Evolutionary conservation across 2,888 invertebrate genomes (phyloP), one percentile per base, ranked within the genome.

Genomic region (Synergus gifuensis): DNA sequence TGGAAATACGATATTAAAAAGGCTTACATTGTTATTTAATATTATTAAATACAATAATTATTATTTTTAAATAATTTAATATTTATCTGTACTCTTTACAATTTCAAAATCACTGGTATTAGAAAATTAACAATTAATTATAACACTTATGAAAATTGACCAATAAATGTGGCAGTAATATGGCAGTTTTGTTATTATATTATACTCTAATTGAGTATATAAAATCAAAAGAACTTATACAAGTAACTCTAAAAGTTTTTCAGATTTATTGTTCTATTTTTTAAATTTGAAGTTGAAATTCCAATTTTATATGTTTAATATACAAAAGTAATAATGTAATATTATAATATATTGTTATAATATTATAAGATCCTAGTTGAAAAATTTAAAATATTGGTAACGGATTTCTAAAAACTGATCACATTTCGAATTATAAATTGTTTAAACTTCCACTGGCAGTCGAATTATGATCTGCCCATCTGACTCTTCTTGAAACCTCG

Each of bases 391-490:
- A 60, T 11, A 60, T 22, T 8, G 11, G 12, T 60, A 60, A 11
- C 64, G n/a, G 40, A 63, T 36, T 36, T 63, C 8, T 8, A 16
- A 36, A 36, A 11, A 76, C 28, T 36, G 28, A 49, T 40, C 42
- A 77, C 42, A 64, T n/a, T 63, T 28, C 14, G 14, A 63, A 78
- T 36, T 22, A 44, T 42, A 7, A 54, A 67, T 49, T 44, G 18
- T 14, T 60, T 7, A 42, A 66, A 63, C n/a, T 78, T 80, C 78
- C 87, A 81, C 88, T 84, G 63, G 88, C 83, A 12, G 88, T 86
- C 11, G 91, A 88, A 40, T 87, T 87, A 78, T 88, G 89, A 78
- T 91, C 91, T 4, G 91, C 91, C 91, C 91, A 91, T n/a, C 89
- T 87, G 14, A 91, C 91, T 36, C 91, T 85, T 67, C 91, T 86